phyloP scores from a whole-genome alignment of 2,888 invertebrate genomes.

The Teinopalpus imperialis region DNA sequence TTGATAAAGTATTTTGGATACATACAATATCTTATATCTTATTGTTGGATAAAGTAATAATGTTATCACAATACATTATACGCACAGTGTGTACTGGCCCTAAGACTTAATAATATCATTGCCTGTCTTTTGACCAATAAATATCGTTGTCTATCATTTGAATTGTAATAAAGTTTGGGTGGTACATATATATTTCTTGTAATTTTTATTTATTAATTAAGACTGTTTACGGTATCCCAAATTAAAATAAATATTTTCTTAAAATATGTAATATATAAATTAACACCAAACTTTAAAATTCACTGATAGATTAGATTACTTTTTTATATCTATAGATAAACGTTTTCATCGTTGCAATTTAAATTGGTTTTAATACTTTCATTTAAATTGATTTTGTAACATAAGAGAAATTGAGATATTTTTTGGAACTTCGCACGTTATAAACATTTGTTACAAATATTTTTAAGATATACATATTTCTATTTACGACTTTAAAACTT shows the following conservation, averaged over 20 bases:
- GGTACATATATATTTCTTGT: slow-evolving; percentile 1
- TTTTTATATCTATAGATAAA: neutral
- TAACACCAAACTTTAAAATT: slow-evolving; percentile 13
- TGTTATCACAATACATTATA: too few species aligned
- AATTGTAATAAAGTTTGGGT: slow-evolving; percentile 5
- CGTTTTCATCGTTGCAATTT: neutral
- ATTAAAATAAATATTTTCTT: slow-evolving; percentile 20
- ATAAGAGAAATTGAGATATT: too few species aligned
- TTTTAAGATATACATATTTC: neutral
- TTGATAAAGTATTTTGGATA: neutral
- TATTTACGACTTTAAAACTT: neutral
- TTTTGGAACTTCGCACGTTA: neutral
- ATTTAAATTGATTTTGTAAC: too few species aligned
- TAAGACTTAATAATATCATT: too few species aligned
- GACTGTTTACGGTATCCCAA: slow-evolving; percentile 18
- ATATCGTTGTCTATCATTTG: neutral
- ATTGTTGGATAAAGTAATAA: too few species aligned
- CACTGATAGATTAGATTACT: neutral
- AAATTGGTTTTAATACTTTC: neutral
- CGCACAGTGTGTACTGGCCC: slow-evolving; percentile 14
- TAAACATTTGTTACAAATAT: neutral
- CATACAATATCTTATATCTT: too few species aligned
- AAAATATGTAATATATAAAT: slow-evolving; percentile 1
- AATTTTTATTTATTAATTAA: slow-evolving; percentile 12
- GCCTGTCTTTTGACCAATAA: too few species aligned